Base-by-base conservation (phyloP, 2,797 vertebrate species). In the Taeniopygia guttata region DNA sequence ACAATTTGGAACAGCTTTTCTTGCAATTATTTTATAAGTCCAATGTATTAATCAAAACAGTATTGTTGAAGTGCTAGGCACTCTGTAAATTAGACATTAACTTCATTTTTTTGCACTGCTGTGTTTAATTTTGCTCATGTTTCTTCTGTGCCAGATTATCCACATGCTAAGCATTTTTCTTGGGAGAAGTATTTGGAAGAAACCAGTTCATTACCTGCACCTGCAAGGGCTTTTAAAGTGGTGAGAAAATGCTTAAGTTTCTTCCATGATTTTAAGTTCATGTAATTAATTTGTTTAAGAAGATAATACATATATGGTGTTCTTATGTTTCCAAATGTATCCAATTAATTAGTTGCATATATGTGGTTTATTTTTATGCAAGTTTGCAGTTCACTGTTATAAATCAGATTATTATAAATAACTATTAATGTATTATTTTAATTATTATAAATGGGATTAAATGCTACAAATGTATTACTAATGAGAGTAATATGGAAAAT, bases 181-280 rank as follows among this genome's bases (percentile, higher is more conserved):
- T 98, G 98, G 98, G 98, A 98, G 94, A 98, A 97, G 84, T 98
- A 98, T 88, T 97, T 98, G 95, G 98, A 98, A 96, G 98, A 98
- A 97, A 98, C 98, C 49, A 97, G 97, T 97, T 98, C 98, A 75
- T 97, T 98, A 93, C 98, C 98, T 90, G 98, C 98, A 86, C 98
- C 98, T 94, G 98, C 98, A 84, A 98, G 98, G 84, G 98, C 98
- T 93, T 98, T 98, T 97, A 98, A 98, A 98, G 97, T 97, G 97
- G 98, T 98, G 66, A 98, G 97, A 89, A 80, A 91, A 56, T 80
- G 26, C 55, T 62, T 73, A 5, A 4, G 16, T 68, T 64, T 87
- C 68, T 80, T 72, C 68, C 11, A 48, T 48, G 23, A 15, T 63
- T 88, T 58, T 66, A 73, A 78, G 23, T 69, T 45, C 25, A 32